phyloP scores from a whole-genome alignment of 23 tunicate genomes.

The Trididemnum nubilum region DNA sequence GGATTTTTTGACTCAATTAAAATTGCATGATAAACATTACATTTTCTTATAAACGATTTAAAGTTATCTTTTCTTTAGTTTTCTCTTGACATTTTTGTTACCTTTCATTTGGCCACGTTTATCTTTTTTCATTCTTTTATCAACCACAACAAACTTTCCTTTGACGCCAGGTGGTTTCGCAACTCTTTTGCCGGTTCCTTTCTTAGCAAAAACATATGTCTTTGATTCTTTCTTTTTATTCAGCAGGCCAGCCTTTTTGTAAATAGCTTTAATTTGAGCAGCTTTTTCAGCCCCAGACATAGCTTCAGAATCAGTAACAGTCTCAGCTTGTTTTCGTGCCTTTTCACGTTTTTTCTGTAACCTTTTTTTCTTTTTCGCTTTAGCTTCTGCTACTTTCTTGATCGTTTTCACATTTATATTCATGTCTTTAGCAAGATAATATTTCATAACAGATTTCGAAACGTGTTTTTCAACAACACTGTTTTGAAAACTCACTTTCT shows the following conservation, averaged over 20 bases:
- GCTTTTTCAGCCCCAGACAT: slow-evolving; percentile 88
- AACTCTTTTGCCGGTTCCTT: slow-evolving; percentile 84
- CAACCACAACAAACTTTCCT: slow-evolving; percentile 91
- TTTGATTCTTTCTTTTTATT: slow-evolving; percentile 88
- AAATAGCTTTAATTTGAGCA: slow-evolving; percentile 75
- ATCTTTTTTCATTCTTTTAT: slow-evolving; percentile 95
- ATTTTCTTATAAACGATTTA: no score
- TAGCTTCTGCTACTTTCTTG: slow-evolving; percentile 97
- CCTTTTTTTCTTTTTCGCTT: slow-evolving; percentile 78
- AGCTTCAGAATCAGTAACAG: slow-evolving; percentile 56
- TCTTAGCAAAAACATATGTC: slow-evolving; percentile 87
- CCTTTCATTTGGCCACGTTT: slow-evolving; percentile 48
- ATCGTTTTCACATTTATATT: slow-evolving; percentile 78
- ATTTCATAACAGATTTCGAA: slow-evolving; percentile 48
- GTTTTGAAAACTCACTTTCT: slow-evolving; percentile 33
- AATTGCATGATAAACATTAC: no score
- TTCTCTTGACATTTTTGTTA: slow-evolving; percentile 20
- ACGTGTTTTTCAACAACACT: slow-evolving; percentile 46
- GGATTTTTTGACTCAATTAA: no score
- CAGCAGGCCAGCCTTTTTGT: slow-evolving; percentile 81
- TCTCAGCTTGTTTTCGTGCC: slow-evolving; percentile 80
- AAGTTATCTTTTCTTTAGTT: background rate
- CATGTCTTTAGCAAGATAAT: slow-evolving; percentile 60
- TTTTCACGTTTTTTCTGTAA: slow-evolving; percentile 69
- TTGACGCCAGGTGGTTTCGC: slow-evolving; percentile 90